Evolutionary conservation across 2,888 invertebrate genomes (phyloP).

Genomic region (Drosophila kambysellisi): DNA sequence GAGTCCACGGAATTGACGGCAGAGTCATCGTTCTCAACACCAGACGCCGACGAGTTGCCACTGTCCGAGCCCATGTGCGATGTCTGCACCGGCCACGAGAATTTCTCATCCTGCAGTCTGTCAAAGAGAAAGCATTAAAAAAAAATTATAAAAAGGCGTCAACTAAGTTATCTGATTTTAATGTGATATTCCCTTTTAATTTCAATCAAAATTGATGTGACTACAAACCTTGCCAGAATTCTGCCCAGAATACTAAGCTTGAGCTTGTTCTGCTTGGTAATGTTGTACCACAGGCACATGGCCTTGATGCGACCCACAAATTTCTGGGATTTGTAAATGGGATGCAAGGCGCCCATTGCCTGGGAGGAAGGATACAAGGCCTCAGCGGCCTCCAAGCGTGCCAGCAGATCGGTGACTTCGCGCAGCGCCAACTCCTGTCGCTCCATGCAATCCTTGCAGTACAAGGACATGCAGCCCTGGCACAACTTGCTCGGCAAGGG

Average conservation of each 20-base stretch:
- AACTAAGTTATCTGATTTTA: too few species aligned
- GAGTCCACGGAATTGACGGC: constrained; percentile 83
- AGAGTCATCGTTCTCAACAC: constrained; percentile 84
- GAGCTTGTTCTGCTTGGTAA: constrained; percentile 92
- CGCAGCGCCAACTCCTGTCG: constrained; percentile 91
- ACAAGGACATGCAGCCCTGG: constrained; percentile 90
- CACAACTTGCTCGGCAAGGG: constrained; percentile 84
- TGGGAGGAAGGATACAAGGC: constrained; percentile 93
- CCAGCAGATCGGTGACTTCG: constrained; percentile 90
- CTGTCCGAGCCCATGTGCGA: constrained; percentile 80
- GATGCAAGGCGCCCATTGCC: constrained; percentile 91
- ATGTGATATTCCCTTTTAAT: too few species aligned
- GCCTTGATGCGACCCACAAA: constrained; percentile 87
- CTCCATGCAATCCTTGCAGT: constrained; percentile 89
- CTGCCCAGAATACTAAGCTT: constrained; percentile 91
- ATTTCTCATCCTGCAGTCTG: constrained; percentile 84
- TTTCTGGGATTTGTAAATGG: constrained; percentile 86
- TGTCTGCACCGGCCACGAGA: constrained; percentile 85
- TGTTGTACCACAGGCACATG: constrained; percentile 96
- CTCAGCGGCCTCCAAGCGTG: constrained; percentile 91
- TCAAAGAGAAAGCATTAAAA: not conserved
- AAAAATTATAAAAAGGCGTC: too few species aligned
- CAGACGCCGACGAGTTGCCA: constrained; percentile 82
- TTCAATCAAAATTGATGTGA: too few species aligned
- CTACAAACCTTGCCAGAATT: constrained; percentile 86